Evolutionary conservation across 2,797 vertebrate genomes (phyloP).

Genomic region (Chanos chanos): DNA sequence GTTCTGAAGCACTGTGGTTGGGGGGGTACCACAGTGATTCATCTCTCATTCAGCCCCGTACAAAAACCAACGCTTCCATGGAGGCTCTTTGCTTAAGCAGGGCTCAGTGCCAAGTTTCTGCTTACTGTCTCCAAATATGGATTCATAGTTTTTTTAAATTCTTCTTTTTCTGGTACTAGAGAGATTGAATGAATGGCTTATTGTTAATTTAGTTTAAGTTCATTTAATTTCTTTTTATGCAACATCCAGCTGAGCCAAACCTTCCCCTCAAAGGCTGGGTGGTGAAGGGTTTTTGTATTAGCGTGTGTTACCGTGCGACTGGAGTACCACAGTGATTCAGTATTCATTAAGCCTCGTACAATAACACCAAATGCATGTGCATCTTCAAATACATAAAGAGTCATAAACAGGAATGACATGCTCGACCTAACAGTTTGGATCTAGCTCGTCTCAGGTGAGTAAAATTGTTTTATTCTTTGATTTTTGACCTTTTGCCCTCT

Average conservation of each 20-base stretch:
- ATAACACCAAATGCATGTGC: conserved; percentile 1
- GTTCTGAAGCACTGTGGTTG: conserved; percentile 16
- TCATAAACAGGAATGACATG: too few relatives aligned
- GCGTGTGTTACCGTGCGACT: conserved; percentile 9
- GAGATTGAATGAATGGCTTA: background rate
- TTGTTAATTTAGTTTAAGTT: too few relatives aligned
- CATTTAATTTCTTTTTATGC: too few relatives aligned
- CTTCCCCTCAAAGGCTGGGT: background rate
- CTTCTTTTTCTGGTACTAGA: too few relatives aligned
- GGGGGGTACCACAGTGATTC: conserved; percentile 30
- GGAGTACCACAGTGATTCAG: conserved; percentile 36
- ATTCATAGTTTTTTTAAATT: too few relatives aligned
- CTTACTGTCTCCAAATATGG: too few relatives aligned
- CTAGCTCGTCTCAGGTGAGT: too few relatives aligned
- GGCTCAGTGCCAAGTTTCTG: too few relatives aligned
- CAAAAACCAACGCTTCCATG: conserved; percentile 41
- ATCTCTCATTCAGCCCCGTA: background rate
- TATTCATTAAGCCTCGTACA: conserved; percentile 15
- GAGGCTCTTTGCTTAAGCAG: too few relatives aligned
- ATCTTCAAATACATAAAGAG: background rate
- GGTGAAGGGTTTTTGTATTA: conserved; percentile 27
- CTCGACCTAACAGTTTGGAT: too few relatives aligned
- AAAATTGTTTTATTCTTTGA: too few relatives aligned
- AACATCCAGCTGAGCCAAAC: background rate
- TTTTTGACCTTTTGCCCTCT: too few relatives aligned